Percentiles rank a stretch among this genome's conserved stretches.
Evolutionary conservation across 2,888 invertebrate genomes (phyloP).

Genomic region (Epiblema foenella): DNA sequence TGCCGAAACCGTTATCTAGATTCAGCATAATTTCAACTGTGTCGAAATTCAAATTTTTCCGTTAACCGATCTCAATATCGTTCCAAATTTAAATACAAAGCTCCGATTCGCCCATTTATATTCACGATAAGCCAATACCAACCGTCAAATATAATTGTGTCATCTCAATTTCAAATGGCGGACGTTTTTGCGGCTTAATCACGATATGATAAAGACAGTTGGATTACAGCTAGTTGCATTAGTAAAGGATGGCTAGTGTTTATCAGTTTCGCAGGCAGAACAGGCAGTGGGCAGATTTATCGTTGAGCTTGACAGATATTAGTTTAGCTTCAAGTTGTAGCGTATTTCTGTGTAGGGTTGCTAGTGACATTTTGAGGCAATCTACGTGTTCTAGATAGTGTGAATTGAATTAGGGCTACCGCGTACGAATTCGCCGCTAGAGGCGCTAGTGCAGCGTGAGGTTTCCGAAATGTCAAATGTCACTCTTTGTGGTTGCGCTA

Average conservation of each 20-base stretch:
- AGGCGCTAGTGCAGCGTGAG: no score
- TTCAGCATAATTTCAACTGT: conserved; percentile 4
- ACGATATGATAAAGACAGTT: conserved; percentile 25
- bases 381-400: conserved; percentile 9
- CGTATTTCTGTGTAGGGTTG: conserved; percentile 18
- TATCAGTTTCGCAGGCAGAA: conserved; percentile 24
- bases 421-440: no score
- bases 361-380: conserved; percentile 26
- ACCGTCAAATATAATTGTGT: conserved; percentile 43
- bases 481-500: no score
- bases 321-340: conserved; percentile 28
- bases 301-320: conserved; percentile 35
- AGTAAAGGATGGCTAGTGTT: conserved; percentile 32
- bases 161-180: conserved; percentile 43
- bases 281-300: conserved; percentile 32
- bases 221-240: neutral
- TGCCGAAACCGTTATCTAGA: neutral
- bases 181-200: conserved; percentile 34
- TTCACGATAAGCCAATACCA: conserved; percentile 49
- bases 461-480: no score
- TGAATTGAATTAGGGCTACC: neutral
- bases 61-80: conserved; percentile 26
- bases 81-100: conserved; percentile 45
- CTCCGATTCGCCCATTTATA: conserved; percentile 46
- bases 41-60: neutral